Evolutionary conservation across 2,797 vertebrate genomes (phyloP), one percentile per base, ranked within the genome.

Genomic region (Acanthornis magna): DNA sequence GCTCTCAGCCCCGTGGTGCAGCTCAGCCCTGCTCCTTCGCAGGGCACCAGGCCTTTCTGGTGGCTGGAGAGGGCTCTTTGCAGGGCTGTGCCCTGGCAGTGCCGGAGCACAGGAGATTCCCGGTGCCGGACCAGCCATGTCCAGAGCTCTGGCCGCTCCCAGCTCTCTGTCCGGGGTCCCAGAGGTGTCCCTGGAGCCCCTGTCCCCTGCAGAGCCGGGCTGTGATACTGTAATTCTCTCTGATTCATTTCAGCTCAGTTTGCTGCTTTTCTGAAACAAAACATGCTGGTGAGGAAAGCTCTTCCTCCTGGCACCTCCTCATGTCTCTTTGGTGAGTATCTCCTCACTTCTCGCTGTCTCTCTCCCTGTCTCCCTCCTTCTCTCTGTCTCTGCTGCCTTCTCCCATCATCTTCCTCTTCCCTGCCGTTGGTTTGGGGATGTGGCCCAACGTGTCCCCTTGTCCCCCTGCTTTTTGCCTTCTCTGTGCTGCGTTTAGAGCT

Each of bases 241-340:
- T 98, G 96, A 97, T 99, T 98, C 97, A 97, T 99, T 99, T 98
- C 98, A 99, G 99, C 99, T 98, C 99, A 99, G 98, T 99, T 99
- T 88, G 99, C 99, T 98, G 99, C 99, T 98, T 99, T 99, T 99
- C 99, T 99, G 98, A 99, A 99, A 99, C 99, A 99, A 98, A 99
- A 99, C 98, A 98, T 99, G 99, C 98, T 99, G 98, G 99, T 98
- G 98, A 99, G 99, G 98, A 99, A 99, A 98, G 98, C 98, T 97
- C 98, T 99, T 98, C 98, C 99, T 99, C 98, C 99, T 91, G 99
- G 99, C 98, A 98, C 98, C 89, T 98, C 99, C 97, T 99, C 99
- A 97, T 99, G 99, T 98, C 98, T 99, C 94, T 99, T 99, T 98
- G 99, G 99, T 99, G 98, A 99, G 99, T 99, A 97, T 98, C 96